Conservation (phyloP, 2,888 invertebrate species). For the Cryptus armator region DNA sequence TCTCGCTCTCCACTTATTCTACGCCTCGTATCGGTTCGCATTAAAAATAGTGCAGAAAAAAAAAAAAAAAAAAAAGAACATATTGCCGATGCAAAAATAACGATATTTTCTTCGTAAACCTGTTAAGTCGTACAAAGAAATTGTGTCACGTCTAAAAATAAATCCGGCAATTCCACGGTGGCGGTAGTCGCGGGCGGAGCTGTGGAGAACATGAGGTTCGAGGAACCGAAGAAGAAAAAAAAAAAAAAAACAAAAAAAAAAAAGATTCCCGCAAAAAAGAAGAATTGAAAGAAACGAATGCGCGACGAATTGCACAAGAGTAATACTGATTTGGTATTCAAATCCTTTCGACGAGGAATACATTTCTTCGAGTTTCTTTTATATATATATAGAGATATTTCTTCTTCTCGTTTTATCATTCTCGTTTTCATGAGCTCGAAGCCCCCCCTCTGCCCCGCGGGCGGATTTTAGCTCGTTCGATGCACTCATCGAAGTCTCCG, state of each 20-base stretch:
- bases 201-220: slow-evolving; percentile 35
- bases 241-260: slow-evolving; percentile 63
- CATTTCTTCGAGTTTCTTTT: slow-evolving; percentile 2
- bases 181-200: slow-evolving; percentile 29
- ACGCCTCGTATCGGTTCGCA: neutral
- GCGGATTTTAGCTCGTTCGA: slow-evolving; percentile 9
- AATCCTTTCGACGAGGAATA: slow-evolving; percentile 72
- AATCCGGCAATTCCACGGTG: slow-evolving; percentile 70
- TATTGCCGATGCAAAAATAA: neutral
- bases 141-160: slow-evolving; percentile 83
- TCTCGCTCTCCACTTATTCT: slow-evolving; percentile 10
- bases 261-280: slow-evolving; percentile 53
- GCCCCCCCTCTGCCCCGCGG: neutral
- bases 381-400: neutral
- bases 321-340: slow-evolving; percentile 80
- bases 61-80: neutral
- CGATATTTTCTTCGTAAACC: slow-evolving; percentile 34
- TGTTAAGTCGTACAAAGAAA: slow-evolving; percentile 72
- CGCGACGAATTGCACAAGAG: slow-evolving; percentile 76
- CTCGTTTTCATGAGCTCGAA: too few species aligned
- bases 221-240: slow-evolving; percentile 69
- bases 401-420: neutral
- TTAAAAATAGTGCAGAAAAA: neutral
- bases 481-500: slow-evolving; percentile 47
- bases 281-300: slow-evolving; percentile 64